Base-by-base conservation (phyloP, 2,113 vertebrate genomes). In the Ibidorhyncha struthersii region DNA sequence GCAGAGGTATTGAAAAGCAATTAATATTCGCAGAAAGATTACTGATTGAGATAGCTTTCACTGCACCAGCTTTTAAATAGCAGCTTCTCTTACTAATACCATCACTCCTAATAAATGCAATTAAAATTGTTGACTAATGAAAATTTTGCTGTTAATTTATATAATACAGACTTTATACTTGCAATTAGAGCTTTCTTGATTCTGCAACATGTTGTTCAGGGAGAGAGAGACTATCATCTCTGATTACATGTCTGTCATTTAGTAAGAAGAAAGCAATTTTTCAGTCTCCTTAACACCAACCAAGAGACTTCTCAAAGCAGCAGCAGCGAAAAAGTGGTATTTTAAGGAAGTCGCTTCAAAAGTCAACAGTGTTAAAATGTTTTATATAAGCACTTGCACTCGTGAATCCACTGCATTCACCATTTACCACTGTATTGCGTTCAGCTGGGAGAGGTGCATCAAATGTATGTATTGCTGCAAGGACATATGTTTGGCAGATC, bases 91-190 rank as follows among this genome's bases (percentile, higher is more conserved):
- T 88, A 62, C 80, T 93, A 91, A 94, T 79, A 49, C 43, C 82
- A 87, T 94, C 87, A 38, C 52, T 87, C 53, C 49, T 94, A 85
- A 93, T 93, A 87, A 86, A 85, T 40, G 74, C 45, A 69, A 56
- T 87, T 94, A 82, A 67, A 83, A 65, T 49, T 82, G 87, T 91
- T 87, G 95, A 72, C 81, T 91, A 87, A 96, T 95, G 66, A 87
- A 82, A 87, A 95, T 90, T 87, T 94, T 95, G 36, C 36, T 69
- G 87, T 69, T 96, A 69, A 84, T 96, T 96, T 90, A 29, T 94
- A 56, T 85, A 85, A 93, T 36, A 36, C 70, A 69, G 78, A 49
- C 36, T 40, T 96, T 67, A 89, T 82, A 26, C 81, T 95, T 72
- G 87, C 74, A 94, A 94, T 94, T 77, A 94, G 84, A 76, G 52